Conservation (phyloP, 2,113 vertebrate species). For the Pontoporia blainvillei region DNA sequence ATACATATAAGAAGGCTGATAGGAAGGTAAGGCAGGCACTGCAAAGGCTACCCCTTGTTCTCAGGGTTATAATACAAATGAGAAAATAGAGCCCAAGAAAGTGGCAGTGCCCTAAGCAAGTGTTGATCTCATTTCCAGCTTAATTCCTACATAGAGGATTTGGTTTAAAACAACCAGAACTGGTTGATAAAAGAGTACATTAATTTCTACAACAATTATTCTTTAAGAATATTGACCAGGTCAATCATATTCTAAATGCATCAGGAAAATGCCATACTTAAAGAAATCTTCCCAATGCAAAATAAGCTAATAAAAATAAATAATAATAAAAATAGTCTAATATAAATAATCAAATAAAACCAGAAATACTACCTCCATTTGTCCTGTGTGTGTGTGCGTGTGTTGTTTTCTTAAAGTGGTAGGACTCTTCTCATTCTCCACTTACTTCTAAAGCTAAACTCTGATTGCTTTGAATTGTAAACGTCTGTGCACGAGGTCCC, state of each 20-base stretch:
- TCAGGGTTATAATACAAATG: not conserved
- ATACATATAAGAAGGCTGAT: not conserved
- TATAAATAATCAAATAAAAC: not conserved
- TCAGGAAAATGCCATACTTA: not conserved
- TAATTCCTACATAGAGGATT: not conserved
- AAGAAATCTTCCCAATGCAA: not conserved
- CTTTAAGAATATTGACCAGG: not conserved
- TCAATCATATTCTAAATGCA: not conserved
- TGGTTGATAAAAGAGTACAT: not conserved
- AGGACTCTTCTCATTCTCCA: not conserved
- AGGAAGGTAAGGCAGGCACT: not conserved
- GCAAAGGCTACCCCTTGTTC: not conserved
- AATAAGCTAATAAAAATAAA: not conserved
- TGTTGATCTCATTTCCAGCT: not conserved
- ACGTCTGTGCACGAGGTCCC: not conserved
- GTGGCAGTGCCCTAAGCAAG: not conserved
- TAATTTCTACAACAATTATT: not conserved
- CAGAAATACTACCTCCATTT: not conserved
- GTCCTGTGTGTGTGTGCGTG: not conserved
- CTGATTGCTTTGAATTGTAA: not conserved
- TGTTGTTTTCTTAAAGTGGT: not conserved
- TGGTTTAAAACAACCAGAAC: not conserved
- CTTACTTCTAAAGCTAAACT: not conserved
- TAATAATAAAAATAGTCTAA: not conserved
- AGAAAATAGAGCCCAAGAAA: not conserved